Percentiles rank a stretch among this genome's conserved stretches.
phyloP scores from a whole-genome alignment of 2,113 vertebrate genomes.

The Salvator merianae region DNA sequence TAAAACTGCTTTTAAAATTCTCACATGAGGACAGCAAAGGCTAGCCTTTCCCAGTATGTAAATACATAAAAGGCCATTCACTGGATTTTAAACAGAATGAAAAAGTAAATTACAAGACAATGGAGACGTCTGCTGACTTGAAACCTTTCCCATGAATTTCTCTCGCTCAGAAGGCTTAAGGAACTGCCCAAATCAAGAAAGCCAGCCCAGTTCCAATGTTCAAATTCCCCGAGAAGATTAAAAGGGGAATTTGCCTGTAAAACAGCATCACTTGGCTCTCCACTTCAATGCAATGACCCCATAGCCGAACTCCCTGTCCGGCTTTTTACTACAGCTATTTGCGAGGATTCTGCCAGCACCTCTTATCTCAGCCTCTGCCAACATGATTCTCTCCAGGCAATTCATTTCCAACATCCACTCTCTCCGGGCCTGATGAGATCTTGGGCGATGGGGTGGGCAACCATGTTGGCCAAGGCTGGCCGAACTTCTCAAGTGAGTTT shows the following conservation, averaged over 20 bases:
- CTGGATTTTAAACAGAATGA: background rate
- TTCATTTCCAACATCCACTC: too few species aligned
- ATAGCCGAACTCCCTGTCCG: background rate
- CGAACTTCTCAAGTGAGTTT: too few species aligned
- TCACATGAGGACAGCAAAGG: background rate
- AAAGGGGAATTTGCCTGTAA: background rate
- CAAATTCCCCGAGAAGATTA: background rate
- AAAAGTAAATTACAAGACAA: background rate
- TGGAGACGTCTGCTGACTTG: background rate
- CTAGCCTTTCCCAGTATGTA: background rate
- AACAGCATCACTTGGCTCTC: background rate
- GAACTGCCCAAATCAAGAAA: background rate
- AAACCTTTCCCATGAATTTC: background rate
- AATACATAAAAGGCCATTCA: background rate
- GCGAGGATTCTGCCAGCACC: background rate
- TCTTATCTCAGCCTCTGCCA: background rate
- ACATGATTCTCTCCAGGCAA: too few species aligned
- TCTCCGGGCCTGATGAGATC: too few species aligned
- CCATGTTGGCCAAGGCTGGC: too few species aligned
- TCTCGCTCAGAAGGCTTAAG: background rate
- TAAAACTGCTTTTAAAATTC: background rate
- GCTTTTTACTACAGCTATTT: background rate
- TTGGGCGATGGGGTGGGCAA: too few species aligned
- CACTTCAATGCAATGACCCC: background rate
- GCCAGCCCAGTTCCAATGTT: too few species aligned